Evolutionary conservation across 2,113 vertebrate species (phyloP), one percentile per base, ranked within the genome.

Genomic region (Cynoglossus semilaevis): DNA sequence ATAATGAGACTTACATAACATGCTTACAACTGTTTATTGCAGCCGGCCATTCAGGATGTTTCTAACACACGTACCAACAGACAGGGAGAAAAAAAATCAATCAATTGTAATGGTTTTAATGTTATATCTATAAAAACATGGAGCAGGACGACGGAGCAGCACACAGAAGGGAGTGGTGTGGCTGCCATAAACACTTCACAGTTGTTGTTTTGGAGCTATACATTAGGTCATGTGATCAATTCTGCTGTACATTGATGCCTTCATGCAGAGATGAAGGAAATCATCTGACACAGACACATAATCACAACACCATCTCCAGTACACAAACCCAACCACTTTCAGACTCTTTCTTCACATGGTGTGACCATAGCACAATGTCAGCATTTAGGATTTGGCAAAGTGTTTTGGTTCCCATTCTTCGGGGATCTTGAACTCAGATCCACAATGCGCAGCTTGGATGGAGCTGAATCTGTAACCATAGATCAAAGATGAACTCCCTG

Each of bases 1-100:
- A 83, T 79, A 82, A 81, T 68, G 71, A 82, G 56, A 63, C 65
- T 87, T 88, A 76, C 75, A 71, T 83, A 89, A 88, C 64, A 14
- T 55, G 76, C 74, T 77, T 72, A 62, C 70, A 58, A 46, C 51
- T n/a, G n/a, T n/a, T n/a, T 1, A 18, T 7, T 15, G 34, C 68
- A 62, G 40, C 45, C 66, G 55, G 59, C 57, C 48, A 47, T 44
- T 43, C 47, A 62, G 13, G 22, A 41, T 43, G 61, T 56, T 68
- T 58, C 16, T 8, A 46, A 58, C 14, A 63, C 56, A 63, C 57
- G 51, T 46, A 45, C 51, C 46, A 46, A 49, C 50, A 8, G 53
- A 54, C 14, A 34, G 29, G 19, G 22, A 42, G 34, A 61, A 35
- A 19, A 41, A 50, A 13, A 38, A 9, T 36, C n/a, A n/a, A n/a